phyloP scores from a whole-genome alignment of 1,140 invertebrate species.

The Cherax destructor region DNA sequence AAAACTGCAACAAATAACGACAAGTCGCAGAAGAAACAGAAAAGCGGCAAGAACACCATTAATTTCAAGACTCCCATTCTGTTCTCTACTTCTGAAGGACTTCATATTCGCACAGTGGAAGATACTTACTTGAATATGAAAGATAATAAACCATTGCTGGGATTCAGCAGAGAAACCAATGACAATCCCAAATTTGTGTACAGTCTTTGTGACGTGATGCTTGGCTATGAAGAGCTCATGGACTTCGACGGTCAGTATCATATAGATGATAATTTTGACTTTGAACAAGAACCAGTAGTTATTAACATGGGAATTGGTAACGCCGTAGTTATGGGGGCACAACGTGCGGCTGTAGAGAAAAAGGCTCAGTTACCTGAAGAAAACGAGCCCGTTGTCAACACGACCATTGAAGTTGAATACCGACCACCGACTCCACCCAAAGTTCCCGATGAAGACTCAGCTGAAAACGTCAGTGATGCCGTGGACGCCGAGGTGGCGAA shows the following conservation, averaged over 20 bases:
- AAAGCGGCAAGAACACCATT: slow-evolving; percentile 54
- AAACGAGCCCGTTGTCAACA: background rate
- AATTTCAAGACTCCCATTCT: slow-evolving; percentile 65
- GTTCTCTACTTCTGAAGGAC: slow-evolving; percentile 66
- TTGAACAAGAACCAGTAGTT: slow-evolving; percentile 39
- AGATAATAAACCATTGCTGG: slow-evolving; percentile 53
- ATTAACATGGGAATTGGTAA: slow-evolving; percentile 26
- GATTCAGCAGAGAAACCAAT: slow-evolving; percentile 27
- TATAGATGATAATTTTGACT: slow-evolving; percentile 62
- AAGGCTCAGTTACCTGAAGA: background rate
- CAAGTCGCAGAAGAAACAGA: slow-evolving; percentile 20
- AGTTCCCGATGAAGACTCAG: slow-evolving; percentile 35
- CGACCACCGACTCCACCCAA: slow-evolving; percentile 61
- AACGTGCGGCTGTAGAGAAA: slow-evolving; percentile 55
- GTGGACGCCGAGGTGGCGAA: slow-evolving; percentile 32
- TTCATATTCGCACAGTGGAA: slow-evolving; percentile 68
- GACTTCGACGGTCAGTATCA: slow-evolving; percentile 70
- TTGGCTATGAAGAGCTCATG: slow-evolving; percentile 65
- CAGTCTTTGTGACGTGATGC: slow-evolving; percentile 63
- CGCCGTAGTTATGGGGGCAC: slow-evolving; percentile 55
- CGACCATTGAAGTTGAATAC: background rate
- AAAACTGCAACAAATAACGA: background rate
- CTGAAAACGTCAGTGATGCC: slow-evolving; percentile 49
- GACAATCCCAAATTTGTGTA: slow-evolving; percentile 59
- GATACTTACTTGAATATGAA: slow-evolving; percentile 51